Evolutionary conservation across 1,140 invertebrate genomes (phyloP).

Genomic region (Hesperophylax magnus): DNA sequence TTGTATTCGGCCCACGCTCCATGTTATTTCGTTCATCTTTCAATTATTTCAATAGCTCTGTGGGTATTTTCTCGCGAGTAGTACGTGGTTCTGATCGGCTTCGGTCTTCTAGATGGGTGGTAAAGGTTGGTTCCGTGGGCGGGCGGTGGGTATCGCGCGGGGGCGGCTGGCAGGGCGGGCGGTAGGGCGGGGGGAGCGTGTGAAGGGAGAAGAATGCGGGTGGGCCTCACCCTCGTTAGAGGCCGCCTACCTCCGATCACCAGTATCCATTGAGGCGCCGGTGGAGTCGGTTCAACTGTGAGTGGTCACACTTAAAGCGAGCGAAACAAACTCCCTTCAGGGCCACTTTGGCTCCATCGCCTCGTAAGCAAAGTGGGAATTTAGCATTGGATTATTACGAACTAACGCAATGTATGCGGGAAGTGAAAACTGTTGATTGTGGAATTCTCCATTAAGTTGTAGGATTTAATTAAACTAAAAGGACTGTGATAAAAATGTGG

Average conservation of each 20-base stretch:
- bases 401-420: neutral
- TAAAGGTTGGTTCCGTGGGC: conserved; percentile 36
- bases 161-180: neutral
- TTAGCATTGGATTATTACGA: neutral
- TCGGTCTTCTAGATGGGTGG: conserved; percentile 14
- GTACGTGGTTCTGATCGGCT: conserved; percentile 5
- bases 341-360: neutral
- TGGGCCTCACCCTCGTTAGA: neutral
- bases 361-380: neutral
- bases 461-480: too few relatives aligned
- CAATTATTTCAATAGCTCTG: neutral
- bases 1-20: too few relatives aligned
- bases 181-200: neutral
- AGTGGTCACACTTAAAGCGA: conserved; percentile 7
- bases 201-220: neutral
- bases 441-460: neutral
- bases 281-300: conserved; percentile 28
- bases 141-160: neutral
- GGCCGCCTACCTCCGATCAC: conserved; percentile 12
- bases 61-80: neutral
- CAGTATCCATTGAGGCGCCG: conserved; percentile 25
- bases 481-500: neutral
- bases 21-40: too few relatives aligned
- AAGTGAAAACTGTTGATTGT: neutral
- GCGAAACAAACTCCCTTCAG: neutral